phyloP scores from a whole-genome alignment of 2,113 vertebrate species.

The Seriola dumerili region DNA sequence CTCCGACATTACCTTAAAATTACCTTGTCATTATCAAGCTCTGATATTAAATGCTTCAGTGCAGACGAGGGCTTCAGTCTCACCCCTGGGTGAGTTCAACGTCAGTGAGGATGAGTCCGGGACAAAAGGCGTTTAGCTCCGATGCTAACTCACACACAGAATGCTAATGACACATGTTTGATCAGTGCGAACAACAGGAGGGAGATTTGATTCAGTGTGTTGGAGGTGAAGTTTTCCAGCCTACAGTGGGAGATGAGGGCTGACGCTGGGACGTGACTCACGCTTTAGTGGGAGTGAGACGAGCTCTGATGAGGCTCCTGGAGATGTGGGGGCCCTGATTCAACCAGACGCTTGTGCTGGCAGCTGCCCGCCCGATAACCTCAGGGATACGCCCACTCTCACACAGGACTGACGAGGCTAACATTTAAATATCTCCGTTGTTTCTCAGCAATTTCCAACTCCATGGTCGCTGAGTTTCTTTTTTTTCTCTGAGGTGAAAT shows the following conservation, averaged over 20 bases:
- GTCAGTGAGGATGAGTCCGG: too few species aligned
- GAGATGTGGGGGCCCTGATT: slow-evolving; percentile 18
- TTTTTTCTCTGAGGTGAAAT: too few species aligned
- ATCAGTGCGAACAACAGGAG: too few species aligned
- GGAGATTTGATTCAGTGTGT: too few species aligned
- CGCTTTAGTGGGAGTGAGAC: not conserved
- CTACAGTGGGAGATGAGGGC: not conserved
- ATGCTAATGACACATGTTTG: too few species aligned
- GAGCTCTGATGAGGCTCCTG: not conserved
- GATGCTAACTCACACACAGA: not conserved
- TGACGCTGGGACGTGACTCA: not conserved
- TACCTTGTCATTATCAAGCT: too few species aligned
- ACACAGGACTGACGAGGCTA: not conserved
- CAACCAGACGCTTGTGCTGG: not conserved
- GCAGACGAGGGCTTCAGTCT: too few species aligned
- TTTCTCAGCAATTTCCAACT: too few species aligned
- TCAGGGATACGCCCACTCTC: not conserved
- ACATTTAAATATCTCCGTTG: not conserved
- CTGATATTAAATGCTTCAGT: too few species aligned
- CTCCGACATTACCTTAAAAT: too few species aligned
- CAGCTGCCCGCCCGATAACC: not conserved
- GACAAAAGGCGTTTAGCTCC: not conserved
- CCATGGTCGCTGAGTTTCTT: too few species aligned
- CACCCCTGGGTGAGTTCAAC: too few species aligned
- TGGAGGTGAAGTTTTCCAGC: not conserved